Conservation (phyloP, 2,888 invertebrate genomes). For the Chrysotoxum bicinctum region DNA sequence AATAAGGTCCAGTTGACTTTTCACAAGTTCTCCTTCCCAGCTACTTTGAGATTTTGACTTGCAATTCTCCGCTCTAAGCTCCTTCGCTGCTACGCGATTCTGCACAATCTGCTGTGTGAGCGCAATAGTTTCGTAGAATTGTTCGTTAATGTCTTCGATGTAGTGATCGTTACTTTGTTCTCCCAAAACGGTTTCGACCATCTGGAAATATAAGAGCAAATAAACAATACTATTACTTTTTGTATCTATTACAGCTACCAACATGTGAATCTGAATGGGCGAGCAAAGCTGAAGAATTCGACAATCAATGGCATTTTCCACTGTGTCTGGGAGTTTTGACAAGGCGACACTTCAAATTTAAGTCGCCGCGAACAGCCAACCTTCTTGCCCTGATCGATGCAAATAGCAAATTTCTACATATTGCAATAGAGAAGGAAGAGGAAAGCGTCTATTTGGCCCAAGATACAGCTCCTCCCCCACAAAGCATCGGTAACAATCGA, state of each 20-base stretch:
- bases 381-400: conserved; percentile 69
- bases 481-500: conserved; percentile 59
- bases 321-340: conserved; percentile 63
- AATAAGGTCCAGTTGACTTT: conserved; percentile 58
- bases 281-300: conserved; percentile 67
- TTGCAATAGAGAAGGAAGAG: conserved; percentile 66
- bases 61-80: not conserved
- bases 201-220: conserved; percentile 11
- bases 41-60: conserved; percentile 5
- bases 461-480: conserved; percentile 58
- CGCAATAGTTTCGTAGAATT: conserved; percentile 59
- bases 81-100: conserved; percentile 39
- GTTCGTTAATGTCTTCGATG: conserved; percentile 36
- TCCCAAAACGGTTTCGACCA: conserved; percentile 13
- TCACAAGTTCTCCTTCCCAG: conserved; percentile 63
- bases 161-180: conserved; percentile 19
- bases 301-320: conserved; percentile 66
- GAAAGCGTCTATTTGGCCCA: conserved; percentile 41
- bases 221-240: conserved; percentile 1
- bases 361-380: conserved; percentile 30
- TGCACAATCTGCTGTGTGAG: conserved; percentile 60
- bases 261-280: conserved; percentile 65
- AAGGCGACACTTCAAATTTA: conserved; percentile 67
- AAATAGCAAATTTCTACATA: conserved; percentile 61
- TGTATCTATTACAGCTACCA: conserved; percentile 34